Conservation (phyloP, 2,888 invertebrate species). For the Agonopterix arenella region DNA sequence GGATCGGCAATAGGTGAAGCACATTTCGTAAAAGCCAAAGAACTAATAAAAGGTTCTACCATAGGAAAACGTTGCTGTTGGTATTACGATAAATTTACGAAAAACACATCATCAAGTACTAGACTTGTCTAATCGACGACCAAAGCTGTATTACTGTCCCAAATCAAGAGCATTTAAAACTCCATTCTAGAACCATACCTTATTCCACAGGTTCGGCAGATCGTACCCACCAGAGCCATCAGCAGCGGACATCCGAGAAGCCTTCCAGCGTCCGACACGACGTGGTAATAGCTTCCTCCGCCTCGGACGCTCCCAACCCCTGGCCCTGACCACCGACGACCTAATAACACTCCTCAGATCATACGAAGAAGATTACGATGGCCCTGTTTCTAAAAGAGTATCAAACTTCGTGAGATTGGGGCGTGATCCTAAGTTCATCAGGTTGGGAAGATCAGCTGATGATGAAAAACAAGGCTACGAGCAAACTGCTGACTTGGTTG, state of each 20-base stretch:
- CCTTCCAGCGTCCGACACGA: conserved; percentile 43
- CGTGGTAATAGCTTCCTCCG: conserved; percentile 62
- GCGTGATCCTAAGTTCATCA: conserved; percentile 63
- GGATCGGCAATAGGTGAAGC: too few relatives aligned
- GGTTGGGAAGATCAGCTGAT: conserved; percentile 59
- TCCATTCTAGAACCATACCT: conserved; percentile 5
- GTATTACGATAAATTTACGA: too few relatives aligned
- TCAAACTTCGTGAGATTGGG: conserved; percentile 59
- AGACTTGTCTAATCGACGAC: too few relatives aligned
- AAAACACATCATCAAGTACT: too few relatives aligned
- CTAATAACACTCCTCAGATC: conserved; percentile 48
- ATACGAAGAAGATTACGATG: conserved; percentile 58
- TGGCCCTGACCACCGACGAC: conserved; percentile 52
- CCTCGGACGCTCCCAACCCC: conserved; percentile 57
- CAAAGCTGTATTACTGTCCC: too few relatives aligned
- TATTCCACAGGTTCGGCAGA: conserved; percentile 51
- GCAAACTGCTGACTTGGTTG: conserved; percentile 36
- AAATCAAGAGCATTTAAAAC: too few relatives aligned
- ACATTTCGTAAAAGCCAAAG: too few relatives aligned
- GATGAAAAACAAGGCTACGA: conserved; percentile 42
- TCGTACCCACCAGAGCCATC: conserved; percentile 60
- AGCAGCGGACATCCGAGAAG: conserved; percentile 56
- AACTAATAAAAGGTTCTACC: too few relatives aligned
- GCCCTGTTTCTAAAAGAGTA: conserved; percentile 42
- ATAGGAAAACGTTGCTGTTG: too few relatives aligned